These are phyloP conservation scores for Anniella stebbinsi DNA, from an alignment of 2,797 vertebrate genomes.

Conservation along the genomic window DNA sequence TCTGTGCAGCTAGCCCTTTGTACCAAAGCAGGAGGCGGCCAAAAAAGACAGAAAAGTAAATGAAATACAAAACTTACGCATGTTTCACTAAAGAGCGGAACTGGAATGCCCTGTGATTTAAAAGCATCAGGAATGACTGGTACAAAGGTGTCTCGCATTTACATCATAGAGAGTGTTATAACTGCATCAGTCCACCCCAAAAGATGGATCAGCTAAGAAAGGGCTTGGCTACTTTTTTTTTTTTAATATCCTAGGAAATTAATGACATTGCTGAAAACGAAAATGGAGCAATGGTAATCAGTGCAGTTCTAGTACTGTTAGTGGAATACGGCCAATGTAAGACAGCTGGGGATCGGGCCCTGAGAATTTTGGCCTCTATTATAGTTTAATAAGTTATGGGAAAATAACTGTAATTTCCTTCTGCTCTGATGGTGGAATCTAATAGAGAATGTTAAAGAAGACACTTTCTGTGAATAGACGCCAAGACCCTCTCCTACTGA, in stretches of 20 bases:
- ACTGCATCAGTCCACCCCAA: not conserved
- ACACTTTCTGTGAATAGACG: slow-evolving; percentile 13
- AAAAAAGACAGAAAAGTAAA: not conserved
- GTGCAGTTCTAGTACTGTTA: not conserved
- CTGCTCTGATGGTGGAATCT: slow-evolving; percentile 33
- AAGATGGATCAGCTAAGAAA: not conserved
- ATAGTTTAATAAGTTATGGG: slow-evolving; percentile 15
- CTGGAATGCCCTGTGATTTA: not conserved
- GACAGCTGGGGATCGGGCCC: fast-evolving
- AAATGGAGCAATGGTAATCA: not conserved
- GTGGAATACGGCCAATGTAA: not conserved
- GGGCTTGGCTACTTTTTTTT: not conserved
- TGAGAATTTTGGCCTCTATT: slow-evolving; percentile 21
- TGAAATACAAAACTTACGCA: not conserved
- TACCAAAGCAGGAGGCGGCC: not conserved
- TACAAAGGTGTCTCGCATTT: not conserved
- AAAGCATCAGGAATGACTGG: not conserved
- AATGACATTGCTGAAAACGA: not conserved
- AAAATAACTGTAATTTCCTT: slow-evolving; percentile 37
- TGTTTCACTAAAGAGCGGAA: not conserved
- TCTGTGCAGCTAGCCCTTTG: not conserved
- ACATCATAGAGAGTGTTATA: not conserved
- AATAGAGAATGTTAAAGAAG: fast-evolving
- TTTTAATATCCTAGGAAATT: not conserved
- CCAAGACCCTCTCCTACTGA: not conserved